phyloP scores from a whole-genome alignment of 2,888 invertebrate species.

The Drosophila lutescens region DNA sequence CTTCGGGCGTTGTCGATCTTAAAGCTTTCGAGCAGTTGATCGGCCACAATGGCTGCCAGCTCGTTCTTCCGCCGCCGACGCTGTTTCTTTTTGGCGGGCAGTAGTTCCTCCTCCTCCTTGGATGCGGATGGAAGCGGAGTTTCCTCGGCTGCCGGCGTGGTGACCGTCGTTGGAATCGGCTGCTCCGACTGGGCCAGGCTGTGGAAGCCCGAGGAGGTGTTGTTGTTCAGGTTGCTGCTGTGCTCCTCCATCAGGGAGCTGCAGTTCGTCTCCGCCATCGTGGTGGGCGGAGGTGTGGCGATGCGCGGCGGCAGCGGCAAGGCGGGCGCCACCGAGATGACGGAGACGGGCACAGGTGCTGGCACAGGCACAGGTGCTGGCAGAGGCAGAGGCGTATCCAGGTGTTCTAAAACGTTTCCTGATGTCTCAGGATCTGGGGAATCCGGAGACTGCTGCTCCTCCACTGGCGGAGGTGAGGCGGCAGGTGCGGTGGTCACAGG shows the following conservation, averaged over 20 bases:
- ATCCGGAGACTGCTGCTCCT: neutral
- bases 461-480: neutral
- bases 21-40: slow-evolving; percentile 84
- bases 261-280: slow-evolving; percentile 33
- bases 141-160: slow-evolving; percentile 4
- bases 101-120: slow-evolving; percentile 43
- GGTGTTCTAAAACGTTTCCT: too few relatives aligned
- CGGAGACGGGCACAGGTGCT: slow-evolving; percentile 49
- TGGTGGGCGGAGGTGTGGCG: slow-evolving; percentile 36
- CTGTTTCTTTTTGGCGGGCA: slow-evolving; percentile 71
- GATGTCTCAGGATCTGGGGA: neutral
- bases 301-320: slow-evolving; percentile 6
- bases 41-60: slow-evolving; percentile 84
- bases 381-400: neutral
- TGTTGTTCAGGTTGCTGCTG: slow-evolving; percentile 75
- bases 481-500: neutral
- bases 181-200: slow-evolving; percentile 73
- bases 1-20: slow-evolving; percentile 84
- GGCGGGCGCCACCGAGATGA: slow-evolving; percentile 66
- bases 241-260: slow-evolving; percentile 68
- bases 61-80: slow-evolving; percentile 83
- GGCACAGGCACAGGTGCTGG: too few relatives aligned
- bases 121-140: neutral
- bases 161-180: neutral
- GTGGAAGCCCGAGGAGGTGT: slow-evolving; percentile 81